phyloP scores from a whole-genome alignment of 2,888 invertebrate genomes.

The Lepidonotus clava region DNA sequence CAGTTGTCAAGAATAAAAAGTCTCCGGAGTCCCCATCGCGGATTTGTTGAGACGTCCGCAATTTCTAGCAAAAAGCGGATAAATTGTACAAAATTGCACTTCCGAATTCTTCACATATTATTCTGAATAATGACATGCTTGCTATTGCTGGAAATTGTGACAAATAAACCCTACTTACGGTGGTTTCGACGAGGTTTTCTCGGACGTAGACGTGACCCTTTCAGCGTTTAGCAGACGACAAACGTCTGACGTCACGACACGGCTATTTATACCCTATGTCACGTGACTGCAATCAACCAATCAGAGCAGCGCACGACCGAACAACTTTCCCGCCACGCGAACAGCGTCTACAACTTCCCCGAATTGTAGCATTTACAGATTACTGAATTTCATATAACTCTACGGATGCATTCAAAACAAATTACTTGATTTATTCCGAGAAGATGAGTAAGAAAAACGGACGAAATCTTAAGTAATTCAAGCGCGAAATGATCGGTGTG shows the following conservation, averaged over 20 bases:
- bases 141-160: too few relatives aligned
- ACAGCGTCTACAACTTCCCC: neutral
- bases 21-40: too few relatives aligned
- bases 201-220: too few relatives aligned
- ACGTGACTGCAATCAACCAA: constrained; percentile 22
- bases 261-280: neutral
- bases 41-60: too few relatives aligned
- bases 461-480: neutral
- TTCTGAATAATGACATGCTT: too few relatives aligned
- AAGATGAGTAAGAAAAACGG: neutral
- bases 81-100: too few relatives aligned
- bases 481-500: neutral
- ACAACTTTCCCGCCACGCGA: neutral
- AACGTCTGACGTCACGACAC: neutral
- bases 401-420: neutral
- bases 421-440: neutral
- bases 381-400: neutral
- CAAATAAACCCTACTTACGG: too few relatives aligned
- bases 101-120: too few relatives aligned
- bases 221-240: constrained; percentile 17
- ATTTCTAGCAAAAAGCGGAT: too few relatives aligned
- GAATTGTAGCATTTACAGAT: neutral
- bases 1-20: too few relatives aligned
- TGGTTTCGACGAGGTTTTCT: too few relatives aligned
- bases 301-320: neutral